Evolutionary conservation across 2,113 vertebrate species (phyloP), one percentile per base, ranked within the genome.

Genomic region (Pampusana beccarii): DNA sequence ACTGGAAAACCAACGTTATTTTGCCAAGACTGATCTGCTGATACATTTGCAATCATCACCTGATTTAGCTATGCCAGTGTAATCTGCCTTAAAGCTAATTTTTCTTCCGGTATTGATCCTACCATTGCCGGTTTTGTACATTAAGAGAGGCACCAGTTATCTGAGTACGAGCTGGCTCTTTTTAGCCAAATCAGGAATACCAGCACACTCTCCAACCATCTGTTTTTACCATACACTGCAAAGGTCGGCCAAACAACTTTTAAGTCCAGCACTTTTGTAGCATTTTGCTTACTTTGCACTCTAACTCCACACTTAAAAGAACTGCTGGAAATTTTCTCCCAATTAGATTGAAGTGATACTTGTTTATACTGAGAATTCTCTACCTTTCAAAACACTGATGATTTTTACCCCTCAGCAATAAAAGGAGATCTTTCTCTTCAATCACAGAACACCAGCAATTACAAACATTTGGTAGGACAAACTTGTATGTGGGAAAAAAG

Each of bases 171-270:
- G 38, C 50, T 44, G 34, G 29, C 53, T 74, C 6, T 3, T 71
- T 90, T 88, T 34, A 92, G 80, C 82, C 80, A 71, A 60, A 90
- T 83, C 6, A 72, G 48, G 57, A 94, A 90, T 90, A 92, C 56
- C 75, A 94, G 61, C 38, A 57, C 54, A n/a, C n/a, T 57, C 53
- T 88, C 69, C 48, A 75, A 67, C 53, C 69, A 92, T 93, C 92
- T 97, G 92, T 81, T 96, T 97, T 96, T 89, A 91, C 71, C 92
- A 93, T 75, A 75, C 31, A 29, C 31, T 58, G 34, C 38, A 93
- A 92, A 96, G 34, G n/a, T 9, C 86, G 53, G 65, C 72, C 9
- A n/a, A 83, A 75, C 44, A 79, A 48, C 33, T 46, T 94, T 58
- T 18, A 77, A 77, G 64, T 46, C 56, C 67, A 70, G 38, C 2